Base-by-base conservation (phyloP, 2,113 vertebrate genomes). In the Ctenomys sociabilis region DNA sequence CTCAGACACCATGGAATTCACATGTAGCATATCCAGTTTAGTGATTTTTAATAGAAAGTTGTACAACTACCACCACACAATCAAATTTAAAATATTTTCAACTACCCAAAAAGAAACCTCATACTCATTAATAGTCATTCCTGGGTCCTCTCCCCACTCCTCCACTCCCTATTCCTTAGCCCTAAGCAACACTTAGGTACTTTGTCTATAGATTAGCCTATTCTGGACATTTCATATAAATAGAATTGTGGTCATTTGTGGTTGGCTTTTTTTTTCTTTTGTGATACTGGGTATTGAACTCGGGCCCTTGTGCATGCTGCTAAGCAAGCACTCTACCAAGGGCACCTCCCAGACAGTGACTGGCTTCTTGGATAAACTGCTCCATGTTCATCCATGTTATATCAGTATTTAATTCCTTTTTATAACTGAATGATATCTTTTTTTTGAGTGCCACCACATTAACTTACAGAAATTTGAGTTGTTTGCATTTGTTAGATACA, bases 71-170 rank as follows among this genome's bases (percentile, higher is more conserved):
- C 35, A 43, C 61, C 28, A 68, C 26, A 54, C 32, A 54, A 0
- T 77, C 72, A 73, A 85, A 64, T 49, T 94, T 45, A 85, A 49
- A 75, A 40, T 85, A 40, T 93, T 91, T 93, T 86, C 37, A 63
- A 72, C 63, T 93, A 5, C 37, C 24, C 14, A 0, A 22, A 68
- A 82, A 61, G 57, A 92, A 93, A 49, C 72, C 26, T 43, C 21
- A 14, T 72, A 77, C 3, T n/a, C 17, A 2, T 73, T 49, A 32
- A 28, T 28, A 59, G 37, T 73, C 19, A 30, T 17, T 95, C 12
- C 10, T 11, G 19, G 17, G 49, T 43, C 19, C 2, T 59, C 26
- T 85, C 9, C 73, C 43, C 16, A 19, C 35, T 52, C 21, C 43
- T 70, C 52, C 5, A 70, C 43, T 2, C 26, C 59, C 14, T n/a